phyloP scores from a whole-genome alignment of 2,113 vertebrate species.

The Noctilio leporinus region DNA sequence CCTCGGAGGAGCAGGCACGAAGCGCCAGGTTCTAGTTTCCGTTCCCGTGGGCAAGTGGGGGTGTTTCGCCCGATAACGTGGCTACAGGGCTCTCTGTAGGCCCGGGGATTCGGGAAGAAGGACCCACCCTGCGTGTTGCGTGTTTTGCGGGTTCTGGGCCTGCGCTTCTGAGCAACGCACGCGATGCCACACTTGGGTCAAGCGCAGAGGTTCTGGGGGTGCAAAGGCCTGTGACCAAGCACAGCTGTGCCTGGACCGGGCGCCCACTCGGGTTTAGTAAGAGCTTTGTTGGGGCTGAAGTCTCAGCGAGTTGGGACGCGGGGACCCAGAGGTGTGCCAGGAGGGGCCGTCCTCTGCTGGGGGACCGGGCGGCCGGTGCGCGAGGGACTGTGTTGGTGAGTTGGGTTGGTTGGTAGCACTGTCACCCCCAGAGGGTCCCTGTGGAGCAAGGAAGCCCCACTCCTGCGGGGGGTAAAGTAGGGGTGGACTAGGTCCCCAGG shows the following conservation, averaged over 20 bases:
- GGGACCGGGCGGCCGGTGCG: rapidly evolving
- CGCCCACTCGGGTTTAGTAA: background rate
- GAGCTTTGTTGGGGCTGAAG: background rate
- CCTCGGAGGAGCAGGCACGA: rapidly evolving
- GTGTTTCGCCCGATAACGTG: rapidly evolving
- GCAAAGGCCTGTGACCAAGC: background rate
- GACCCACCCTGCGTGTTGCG: background rate
- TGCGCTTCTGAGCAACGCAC: background rate
- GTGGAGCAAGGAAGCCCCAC: rapidly evolving
- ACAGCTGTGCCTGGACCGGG: background rate
- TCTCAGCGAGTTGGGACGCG: rapidly evolving
- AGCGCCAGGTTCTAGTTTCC: background rate
- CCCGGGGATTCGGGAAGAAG: background rate
- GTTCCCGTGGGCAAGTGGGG: background rate
- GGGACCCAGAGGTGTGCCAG: background rate
- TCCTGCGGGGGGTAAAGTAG: no score
- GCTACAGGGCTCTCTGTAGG: background rate
- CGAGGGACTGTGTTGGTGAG: rapidly evolving
- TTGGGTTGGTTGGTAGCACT: background rate
- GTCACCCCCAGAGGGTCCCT: background rate
- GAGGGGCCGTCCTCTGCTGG: background rate
- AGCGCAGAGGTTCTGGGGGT: background rate
- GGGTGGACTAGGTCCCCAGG: background rate
- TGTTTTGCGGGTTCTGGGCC: background rate
- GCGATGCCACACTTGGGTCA: rapidly evolving